Base-by-base conservation (phyloP, 2,113 vertebrate species). In the Sapayoa aenigma region DNA sequence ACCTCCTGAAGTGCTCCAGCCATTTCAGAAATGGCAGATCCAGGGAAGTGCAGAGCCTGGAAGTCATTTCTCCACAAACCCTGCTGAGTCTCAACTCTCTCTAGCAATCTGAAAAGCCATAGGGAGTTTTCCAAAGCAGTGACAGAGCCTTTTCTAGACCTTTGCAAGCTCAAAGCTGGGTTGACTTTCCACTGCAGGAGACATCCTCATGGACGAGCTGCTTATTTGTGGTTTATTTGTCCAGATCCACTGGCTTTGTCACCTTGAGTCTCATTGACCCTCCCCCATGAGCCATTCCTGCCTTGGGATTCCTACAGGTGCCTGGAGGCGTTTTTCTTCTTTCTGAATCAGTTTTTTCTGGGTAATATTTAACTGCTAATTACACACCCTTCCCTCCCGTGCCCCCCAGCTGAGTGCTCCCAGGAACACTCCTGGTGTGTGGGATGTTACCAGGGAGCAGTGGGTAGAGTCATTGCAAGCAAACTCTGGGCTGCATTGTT, bases 331-430 rank as follows among this genome's bases (percentile, higher is more conserved):
- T 69, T 93, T 83, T 74, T 37, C 49, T 84, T 23, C 75, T 60
- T 69, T 80, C 71, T 15, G 42, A 52, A 85, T 81, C 15, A 11
- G 12, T 3, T 78, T 72, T 73, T 42, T 21, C 67, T 19, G 41
- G 87, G 62, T 93, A 87, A 90, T 90, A 52, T 90, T 75, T 92
- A 87, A 87, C 90, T 49, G 77, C 56, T 87, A 22, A 44, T 69
- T 22, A 59, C 55, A 37, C 28, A 24, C 21, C 66, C 60, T 60
- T 35, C 60, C 83, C 49, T 63, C 49, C 65, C 4, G 28, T 0
- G 3, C 33, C 74, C 41, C 35, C 10, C 11, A 33, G 25, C 44
- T 6, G 41, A 55, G 44, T 8, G 30, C 9, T 18, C 67, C 52
- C 27, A 12, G 30, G 33, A 52, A 6, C 12, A 6, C 2, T 1